Percentiles rank a stretch among this genome's conserved stretches.
phyloP scores from a whole-genome alignment of 1,140 invertebrate species.

The Drosophila kikkawai region DNA sequence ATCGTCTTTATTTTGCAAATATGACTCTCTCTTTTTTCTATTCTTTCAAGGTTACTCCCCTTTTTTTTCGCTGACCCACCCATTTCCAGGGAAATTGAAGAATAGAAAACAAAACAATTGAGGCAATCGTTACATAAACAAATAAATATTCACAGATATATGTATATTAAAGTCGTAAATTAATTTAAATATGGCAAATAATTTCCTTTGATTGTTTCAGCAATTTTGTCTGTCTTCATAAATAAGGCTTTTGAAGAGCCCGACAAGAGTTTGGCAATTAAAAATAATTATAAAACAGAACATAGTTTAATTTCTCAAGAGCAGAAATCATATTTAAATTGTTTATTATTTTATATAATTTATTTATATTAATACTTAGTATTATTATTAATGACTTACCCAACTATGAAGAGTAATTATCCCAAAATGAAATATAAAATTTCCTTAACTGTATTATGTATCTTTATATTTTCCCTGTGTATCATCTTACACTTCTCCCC shows the following conservation, averaged over 20 bases:
- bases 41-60: not conserved
- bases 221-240: constrained; percentile 36
- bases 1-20: not conserved
- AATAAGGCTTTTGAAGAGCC: constrained; percentile 64
- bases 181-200: constrained; percentile 61
- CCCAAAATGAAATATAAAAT: not conserved
- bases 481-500: constrained; percentile 30
- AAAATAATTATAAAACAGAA: not conserved
- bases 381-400: not conserved
- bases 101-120: constrained; percentile 67
- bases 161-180: constrained; percentile 64
- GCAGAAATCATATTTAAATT: constrained; percentile 1
- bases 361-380: no score
- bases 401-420: constrained; percentile 4
- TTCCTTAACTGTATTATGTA: not conserved
- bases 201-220: constrained; percentile 44
- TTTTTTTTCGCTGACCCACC: constrained; percentile 3
- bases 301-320: constrained; percentile 17
- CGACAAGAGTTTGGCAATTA: constrained; percentile 28
- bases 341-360: not conserved
- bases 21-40: not conserved
- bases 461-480: constrained; percentile 17
- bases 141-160: not conserved
- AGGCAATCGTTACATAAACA: constrained; percentile 35
- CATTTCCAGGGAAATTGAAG: constrained; percentile 34